Percentiles rank a stretch among this genome's conserved stretches.
These are phyloP conservation scores for Cettia cetti DNA, from an alignment of 2,113 vertebrate genomes.

Conservation along the genomic window DNA sequence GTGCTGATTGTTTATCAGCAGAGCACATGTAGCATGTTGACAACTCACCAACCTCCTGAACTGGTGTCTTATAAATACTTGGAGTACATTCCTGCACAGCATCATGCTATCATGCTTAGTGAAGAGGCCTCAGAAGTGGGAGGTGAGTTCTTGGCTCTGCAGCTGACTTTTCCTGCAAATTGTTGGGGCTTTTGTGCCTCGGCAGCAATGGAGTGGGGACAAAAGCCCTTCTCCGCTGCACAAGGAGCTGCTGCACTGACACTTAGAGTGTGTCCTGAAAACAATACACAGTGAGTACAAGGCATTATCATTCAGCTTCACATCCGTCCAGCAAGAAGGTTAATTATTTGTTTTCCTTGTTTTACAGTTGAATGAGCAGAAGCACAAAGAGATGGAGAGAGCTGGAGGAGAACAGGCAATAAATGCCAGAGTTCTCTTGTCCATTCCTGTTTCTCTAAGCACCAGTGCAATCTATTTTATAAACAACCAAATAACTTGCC, in stretches of 20 bases:
- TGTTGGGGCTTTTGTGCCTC: neutral
- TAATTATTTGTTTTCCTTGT: conserved; percentile 57
- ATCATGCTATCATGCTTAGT: neutral
- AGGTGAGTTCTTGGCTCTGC: neutral
- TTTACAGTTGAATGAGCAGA: conserved; percentile 49
- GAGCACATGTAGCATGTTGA: neutral
- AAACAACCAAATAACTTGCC: neutral
- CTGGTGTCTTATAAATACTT: neutral
- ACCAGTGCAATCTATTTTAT: neutral
- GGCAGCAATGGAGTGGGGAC: neutral
- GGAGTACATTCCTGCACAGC: neutral
- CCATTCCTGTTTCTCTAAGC: neutral
- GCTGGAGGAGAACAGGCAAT: conserved; percentile 36
- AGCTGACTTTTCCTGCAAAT: neutral
- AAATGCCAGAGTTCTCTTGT: conserved; percentile 30
- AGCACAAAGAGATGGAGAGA: neutral
- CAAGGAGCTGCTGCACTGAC: neutral
- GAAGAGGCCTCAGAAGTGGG: neutral
- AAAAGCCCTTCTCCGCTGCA: neutral
- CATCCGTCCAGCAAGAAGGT: neutral
- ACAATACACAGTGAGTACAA: neutral
- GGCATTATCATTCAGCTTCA: conserved; percentile 24
- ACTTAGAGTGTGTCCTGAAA: neutral
- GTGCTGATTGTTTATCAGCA: neutral
- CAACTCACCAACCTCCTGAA: neutral